Conservation (phyloP, 2,888 invertebrate species). For the Siphonodentalium dalli region DNA sequence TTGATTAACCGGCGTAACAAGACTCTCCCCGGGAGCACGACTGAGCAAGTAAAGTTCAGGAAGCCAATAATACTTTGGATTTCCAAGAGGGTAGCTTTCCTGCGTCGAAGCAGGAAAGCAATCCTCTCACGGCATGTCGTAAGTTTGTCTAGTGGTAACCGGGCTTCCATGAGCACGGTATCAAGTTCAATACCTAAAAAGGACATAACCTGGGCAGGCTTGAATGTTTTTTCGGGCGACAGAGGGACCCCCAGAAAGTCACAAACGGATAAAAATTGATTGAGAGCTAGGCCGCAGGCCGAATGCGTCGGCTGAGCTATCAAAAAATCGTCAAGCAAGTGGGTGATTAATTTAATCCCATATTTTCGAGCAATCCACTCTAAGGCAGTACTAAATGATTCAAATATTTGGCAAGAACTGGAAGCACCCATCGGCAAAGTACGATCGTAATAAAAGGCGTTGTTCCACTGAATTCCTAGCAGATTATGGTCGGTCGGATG, state of each 20-base stretch:
- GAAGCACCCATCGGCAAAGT: constrained; percentile 10
- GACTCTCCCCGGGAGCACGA: constrained; percentile 1
- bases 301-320: neutral
- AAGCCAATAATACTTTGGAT: constrained; percentile 4
- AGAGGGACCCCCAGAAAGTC: neutral
- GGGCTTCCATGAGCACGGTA: neutral
- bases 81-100: neutral
- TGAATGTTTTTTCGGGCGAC: neutral
- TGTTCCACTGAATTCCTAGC: constrained; percentile 2
- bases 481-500: constrained; percentile 1
- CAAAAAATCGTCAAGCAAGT: constrained; percentile 15
- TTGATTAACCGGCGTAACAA: constrained; percentile 9
- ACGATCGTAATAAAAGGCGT: constrained; percentile 1
- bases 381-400: constrained; percentile 8
- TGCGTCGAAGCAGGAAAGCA: neutral
- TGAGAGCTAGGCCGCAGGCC: neutral
- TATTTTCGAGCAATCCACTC: constrained; percentile 12
- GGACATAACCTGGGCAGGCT: neutral
- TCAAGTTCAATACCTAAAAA: constrained; percentile 4
- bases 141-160: constrained; percentile 3
- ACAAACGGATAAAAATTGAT: neutral
- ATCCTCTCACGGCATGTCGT: neutral
- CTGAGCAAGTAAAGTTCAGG: constrained; percentile 10
- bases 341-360: neutral
- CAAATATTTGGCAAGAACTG: no score